phyloP scores from a whole-genome alignment of 2,797 vertebrate species.

The Microctenopoma steveboyesi region DNA sequence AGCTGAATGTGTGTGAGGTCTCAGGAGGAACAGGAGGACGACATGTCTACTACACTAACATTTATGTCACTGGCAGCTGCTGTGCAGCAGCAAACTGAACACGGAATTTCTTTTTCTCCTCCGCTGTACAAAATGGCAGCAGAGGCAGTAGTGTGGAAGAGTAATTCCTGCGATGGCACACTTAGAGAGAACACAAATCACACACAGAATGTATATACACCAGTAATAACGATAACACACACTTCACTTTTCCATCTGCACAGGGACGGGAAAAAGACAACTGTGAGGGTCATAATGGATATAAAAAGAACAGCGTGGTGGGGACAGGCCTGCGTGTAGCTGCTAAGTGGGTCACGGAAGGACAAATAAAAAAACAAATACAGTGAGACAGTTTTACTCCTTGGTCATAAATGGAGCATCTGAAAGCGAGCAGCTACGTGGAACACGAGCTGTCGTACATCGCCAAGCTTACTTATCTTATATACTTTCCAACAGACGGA shows the following conservation, averaged over 20 bases:
- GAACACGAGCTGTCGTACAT: conserved; percentile 28
- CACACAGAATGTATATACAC: conserved; percentile 1
- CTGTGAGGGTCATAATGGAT: neutral
- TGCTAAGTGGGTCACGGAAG: conserved; percentile 47
- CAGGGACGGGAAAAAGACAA: neutral
- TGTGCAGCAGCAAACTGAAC: conserved; percentile 33
- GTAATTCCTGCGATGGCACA: conserved; percentile 32
- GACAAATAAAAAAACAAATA: conserved; percentile 21
- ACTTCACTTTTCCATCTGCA: conserved; percentile 5
- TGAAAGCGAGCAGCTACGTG: conserved; percentile 30
- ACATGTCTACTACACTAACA: conserved; percentile 33
- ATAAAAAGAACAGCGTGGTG: conserved; percentile 25
- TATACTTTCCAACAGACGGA: conserved; percentile 19
- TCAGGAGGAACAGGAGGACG: conserved; percentile 5
- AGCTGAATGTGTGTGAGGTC: conserved; percentile 18
- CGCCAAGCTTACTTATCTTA: conserved; percentile 27
- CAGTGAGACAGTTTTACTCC: conserved; percentile 38
- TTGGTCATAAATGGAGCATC: conserved; percentile 32
- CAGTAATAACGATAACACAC: conserved; percentile 9
- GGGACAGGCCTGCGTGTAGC: conserved; percentile 2
- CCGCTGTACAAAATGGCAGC: conserved; percentile 39
- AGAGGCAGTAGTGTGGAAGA: conserved; percentile 58
- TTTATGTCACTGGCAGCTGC: conserved; percentile 47
- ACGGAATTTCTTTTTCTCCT: conserved; percentile 12
- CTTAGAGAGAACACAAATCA: conserved; percentile 17